phyloP scores from a whole-genome alignment of 2,797 vertebrate species.

The Pangasius macronema region DNA sequence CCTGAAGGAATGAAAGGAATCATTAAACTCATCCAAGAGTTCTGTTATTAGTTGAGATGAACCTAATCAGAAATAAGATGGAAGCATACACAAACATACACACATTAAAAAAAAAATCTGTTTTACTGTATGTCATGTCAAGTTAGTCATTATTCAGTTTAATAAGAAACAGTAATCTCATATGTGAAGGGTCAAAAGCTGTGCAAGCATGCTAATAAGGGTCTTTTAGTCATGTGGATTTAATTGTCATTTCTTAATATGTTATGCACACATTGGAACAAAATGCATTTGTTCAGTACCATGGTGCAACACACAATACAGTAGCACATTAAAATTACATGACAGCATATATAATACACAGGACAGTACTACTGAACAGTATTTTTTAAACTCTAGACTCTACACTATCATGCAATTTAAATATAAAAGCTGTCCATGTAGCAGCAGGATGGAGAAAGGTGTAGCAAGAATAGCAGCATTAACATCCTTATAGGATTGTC shows the following conservation, averaged over 20 bases:
- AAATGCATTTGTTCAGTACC: background rate
- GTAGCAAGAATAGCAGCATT: background rate
- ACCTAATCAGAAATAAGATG: background rate
- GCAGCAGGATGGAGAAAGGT: background rate
- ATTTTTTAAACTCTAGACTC: background rate
- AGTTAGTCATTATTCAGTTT: background rate
- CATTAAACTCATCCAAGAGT: background rate
- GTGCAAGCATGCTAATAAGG: background rate
- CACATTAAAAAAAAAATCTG: conserved; percentile 24
- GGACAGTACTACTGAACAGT: background rate
- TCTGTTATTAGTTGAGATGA: background rate
- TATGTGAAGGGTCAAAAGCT: conserved; percentile 3
- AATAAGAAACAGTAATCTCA: conserved; percentile 14
- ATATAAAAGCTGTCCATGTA: background rate
- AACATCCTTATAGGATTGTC: background rate
- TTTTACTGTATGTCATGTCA: conserved; percentile 16
- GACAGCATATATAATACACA: background rate
- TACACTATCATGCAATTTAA: background rate
- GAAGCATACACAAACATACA: background rate
- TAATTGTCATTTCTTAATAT: background rate
- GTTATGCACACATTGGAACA: background rate
- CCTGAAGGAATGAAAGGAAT: background rate
- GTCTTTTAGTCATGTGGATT: background rate
- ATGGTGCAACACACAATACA: background rate
- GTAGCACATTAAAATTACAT: background rate